Percentiles rank a stretch among this genome's conserved stretches.
These are phyloP conservation scores for Diplazon laetatorius DNA, from an alignment of 2,888 invertebrate genomes.

Conservation along the genomic window DNA sequence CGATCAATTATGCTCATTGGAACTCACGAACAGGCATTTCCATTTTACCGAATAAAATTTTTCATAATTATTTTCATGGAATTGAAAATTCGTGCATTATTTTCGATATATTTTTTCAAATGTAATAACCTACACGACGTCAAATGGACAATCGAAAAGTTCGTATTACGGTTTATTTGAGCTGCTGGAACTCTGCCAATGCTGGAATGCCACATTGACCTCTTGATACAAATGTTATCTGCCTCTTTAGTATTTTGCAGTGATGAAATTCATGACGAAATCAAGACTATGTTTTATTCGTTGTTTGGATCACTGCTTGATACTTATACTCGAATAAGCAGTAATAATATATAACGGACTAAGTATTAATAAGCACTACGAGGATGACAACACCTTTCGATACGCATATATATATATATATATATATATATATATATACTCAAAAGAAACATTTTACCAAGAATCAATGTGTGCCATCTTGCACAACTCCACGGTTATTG, in stretches of 20 bases:
- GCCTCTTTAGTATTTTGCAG: neutral
- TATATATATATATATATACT: constrained; percentile 20
- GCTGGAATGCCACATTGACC: neutral
- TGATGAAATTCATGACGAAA: neutral
- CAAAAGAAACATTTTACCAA: constrained; percentile 47
- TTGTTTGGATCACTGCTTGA: too few relatives aligned
- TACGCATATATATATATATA: too few relatives aligned
- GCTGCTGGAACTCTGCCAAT: neutral
- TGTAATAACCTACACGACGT: neutral
- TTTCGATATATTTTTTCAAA: too few relatives aligned
- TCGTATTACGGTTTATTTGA: constrained; percentile 1
- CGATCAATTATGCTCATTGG: too few relatives aligned
- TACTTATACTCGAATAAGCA: too few relatives aligned
- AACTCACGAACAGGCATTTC: too few relatives aligned
- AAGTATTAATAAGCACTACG: neutral
- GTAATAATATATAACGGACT: too few relatives aligned
- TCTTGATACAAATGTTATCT: neutral
- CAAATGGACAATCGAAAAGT: neutral
- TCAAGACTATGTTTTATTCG: too few relatives aligned
- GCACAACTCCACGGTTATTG: constrained; percentile 16
- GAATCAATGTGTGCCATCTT: constrained; percentile 32
- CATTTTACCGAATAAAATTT: too few relatives aligned
- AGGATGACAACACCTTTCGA: constrained; percentile 8
- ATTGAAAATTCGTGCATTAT: too few relatives aligned
- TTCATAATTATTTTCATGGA: too few relatives aligned